phyloP scores from a whole-genome alignment of 1,140 invertebrate species.

The Oryctes rhinoceros region DNA sequence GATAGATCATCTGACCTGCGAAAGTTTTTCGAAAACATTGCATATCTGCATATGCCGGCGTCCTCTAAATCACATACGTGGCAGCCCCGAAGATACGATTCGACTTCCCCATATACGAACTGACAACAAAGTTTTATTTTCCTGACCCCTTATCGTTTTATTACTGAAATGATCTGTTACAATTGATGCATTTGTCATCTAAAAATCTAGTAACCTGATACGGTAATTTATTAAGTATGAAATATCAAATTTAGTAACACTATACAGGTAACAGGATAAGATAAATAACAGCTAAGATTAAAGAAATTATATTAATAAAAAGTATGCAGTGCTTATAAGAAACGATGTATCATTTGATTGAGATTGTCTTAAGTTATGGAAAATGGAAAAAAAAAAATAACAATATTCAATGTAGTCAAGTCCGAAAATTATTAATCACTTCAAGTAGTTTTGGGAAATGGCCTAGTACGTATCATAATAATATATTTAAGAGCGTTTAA shows the following conservation, averaged over 20 bases:
- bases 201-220: too few species aligned
- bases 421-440: constrained; percentile 1
- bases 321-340: too few species aligned
- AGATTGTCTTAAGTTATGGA: too few species aligned
- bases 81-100: constrained; percentile 34
- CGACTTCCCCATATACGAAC: constrained; percentile 1
- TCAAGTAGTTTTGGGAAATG: neutral
- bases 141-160: neutral
- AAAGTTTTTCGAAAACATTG: constrained; percentile 29
- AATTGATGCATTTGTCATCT: neutral
- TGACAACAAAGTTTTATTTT: constrained; percentile 44
- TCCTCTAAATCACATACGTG: constrained; percentile 39
- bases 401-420: too few species aligned
- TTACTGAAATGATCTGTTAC: neutral
- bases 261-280: too few species aligned
- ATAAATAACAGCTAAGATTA: too few species aligned
- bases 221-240: too few species aligned
- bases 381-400: too few species aligned
- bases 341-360: too few species aligned
- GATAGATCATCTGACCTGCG: constrained; percentile 7
- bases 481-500: constrained; percentile 7
- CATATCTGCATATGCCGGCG: constrained; percentile 28
- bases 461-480: neutral
- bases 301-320: too few species aligned
- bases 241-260: too few species aligned